Evolutionary conservation across 2,113 vertebrate genomes (phyloP), one percentile per base, ranked within the genome.

Genomic region (Zosterops japonicus): DNA sequence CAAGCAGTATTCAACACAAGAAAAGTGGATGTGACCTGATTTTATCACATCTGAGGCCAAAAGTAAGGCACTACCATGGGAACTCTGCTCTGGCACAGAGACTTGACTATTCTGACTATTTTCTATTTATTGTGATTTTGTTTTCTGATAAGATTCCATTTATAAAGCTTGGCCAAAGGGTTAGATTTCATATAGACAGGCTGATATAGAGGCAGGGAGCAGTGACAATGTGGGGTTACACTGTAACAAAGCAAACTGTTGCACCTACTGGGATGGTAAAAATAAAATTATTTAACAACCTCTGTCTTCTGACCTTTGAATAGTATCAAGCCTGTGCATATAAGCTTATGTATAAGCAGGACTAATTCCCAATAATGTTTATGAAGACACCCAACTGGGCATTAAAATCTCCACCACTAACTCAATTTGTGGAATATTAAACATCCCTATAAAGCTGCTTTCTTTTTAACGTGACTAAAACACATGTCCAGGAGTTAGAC

Each of bases 1-100:
- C 91, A 95, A 95, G 89, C 94, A 87, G 52, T 64, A 87, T 94
- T 85, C 89, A 90, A 76, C 65, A 77, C 10, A 49, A 86, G 64
- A 23, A 76, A 63, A 65, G 64, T 0, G 1, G 61, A 65, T 16
- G 18, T 75, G 72, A 67, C 84, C 57, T 77, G 94, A 60, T 94
- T 91, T 79, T 94, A 69, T 91, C 7, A 78, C 11, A n/a, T 85
- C 68, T 53, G 88, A 95, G 80, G 65, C 75, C 59, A 93, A 86
- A 95, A 96, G 85, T 8, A 64, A 93, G 71, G 61, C 89, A 53
- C 42, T 92, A 21, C 25, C 59, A 59, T 6, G 64, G 88, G 88
- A 90, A 81, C 55, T 83, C 63, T 67, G 71, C 50, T 46, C 16
- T 21, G 41, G 52, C 75, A 72, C 70, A 68, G n/a, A 61, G 16